Evolutionary conservation across 2,113 vertebrate species (phyloP).

Genomic region (Sturnira hondurensis): DNA sequence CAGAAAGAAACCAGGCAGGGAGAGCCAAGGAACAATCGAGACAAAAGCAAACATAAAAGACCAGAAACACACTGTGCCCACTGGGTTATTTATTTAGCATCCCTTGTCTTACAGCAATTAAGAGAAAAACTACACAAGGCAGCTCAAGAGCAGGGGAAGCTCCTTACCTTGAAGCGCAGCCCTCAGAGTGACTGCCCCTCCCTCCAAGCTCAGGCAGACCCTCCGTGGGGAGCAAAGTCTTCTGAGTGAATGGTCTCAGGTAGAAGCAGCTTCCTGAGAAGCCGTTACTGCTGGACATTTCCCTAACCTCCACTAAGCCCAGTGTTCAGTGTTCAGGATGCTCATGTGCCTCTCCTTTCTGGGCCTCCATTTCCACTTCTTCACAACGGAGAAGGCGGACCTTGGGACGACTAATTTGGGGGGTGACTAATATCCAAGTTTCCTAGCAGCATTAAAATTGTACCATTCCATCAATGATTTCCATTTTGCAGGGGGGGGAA

Average conservation of each 20-base stretch:
- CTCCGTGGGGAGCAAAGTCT: neutral
- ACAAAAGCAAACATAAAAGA: neutral
- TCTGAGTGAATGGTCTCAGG: neutral
- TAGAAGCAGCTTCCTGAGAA: neutral
- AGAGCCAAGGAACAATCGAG: neutral
- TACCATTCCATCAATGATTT: neutral
- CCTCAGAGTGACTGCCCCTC: neutral
- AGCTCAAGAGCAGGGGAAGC: neutral
- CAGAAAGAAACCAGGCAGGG: neutral
- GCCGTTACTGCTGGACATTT: neutral
- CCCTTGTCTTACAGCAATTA: conserved; percentile 30
- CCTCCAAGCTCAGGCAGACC: neutral
- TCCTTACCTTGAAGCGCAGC: neutral
- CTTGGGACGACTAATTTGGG: neutral
- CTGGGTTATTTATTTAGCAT: neutral
- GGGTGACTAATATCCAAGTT: neutral
- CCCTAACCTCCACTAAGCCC: neutral
- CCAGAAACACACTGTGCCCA: neutral
- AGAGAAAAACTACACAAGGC: neutral
- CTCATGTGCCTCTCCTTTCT: neutral
- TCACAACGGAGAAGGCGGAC: neutral
- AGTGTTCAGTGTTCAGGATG: neutral
- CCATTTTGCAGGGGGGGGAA: neutral
- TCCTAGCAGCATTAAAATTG: neutral
- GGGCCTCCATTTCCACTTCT: neutral